Conservation (phyloP, 2,113 vertebrate genomes). For the Chiloscyllium plagiosum region DNA sequence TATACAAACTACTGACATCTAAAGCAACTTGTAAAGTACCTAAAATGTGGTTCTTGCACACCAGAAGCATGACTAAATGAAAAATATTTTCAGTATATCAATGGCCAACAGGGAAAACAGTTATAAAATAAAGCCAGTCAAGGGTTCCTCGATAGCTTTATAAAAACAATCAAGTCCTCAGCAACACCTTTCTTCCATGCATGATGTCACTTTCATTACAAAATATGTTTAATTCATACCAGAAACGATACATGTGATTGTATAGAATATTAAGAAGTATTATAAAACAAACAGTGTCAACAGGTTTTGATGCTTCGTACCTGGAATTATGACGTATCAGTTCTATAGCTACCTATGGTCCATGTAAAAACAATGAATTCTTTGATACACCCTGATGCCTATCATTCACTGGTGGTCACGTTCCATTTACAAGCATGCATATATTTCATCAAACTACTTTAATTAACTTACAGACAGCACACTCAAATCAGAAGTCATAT, state of each 20-base stretch:
- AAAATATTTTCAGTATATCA: neutral
- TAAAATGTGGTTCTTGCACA: neutral
- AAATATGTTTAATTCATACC: neutral
- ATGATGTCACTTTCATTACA: neutral
- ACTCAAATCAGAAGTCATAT: neutral
- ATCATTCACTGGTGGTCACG: neutral
- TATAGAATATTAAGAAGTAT: neutral
- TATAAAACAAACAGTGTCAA: neutral
- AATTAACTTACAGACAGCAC: neutral
- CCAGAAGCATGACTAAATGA: neutral
- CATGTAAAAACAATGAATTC: neutral
- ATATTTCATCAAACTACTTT: neutral
- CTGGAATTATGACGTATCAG: neutral
- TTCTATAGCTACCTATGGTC: neutral
- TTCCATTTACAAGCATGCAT: neutral
- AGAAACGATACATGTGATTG: neutral
- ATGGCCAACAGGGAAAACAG: neutral
- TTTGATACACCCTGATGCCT: neutral
- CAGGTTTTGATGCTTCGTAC: slow-evolving; percentile 10
- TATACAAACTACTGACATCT: neutral
- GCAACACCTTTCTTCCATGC: neutral
- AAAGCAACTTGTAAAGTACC: slow-evolving; percentile 21
- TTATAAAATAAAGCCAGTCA: neutral
- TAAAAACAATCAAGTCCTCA: neutral
- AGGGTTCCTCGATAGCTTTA: neutral